A percentile compares a stretch with the other conserved stretches of the same genome.
Conservation (phyloP, 2,888 invertebrate genomes). For the Pinctada fucata region DNA sequence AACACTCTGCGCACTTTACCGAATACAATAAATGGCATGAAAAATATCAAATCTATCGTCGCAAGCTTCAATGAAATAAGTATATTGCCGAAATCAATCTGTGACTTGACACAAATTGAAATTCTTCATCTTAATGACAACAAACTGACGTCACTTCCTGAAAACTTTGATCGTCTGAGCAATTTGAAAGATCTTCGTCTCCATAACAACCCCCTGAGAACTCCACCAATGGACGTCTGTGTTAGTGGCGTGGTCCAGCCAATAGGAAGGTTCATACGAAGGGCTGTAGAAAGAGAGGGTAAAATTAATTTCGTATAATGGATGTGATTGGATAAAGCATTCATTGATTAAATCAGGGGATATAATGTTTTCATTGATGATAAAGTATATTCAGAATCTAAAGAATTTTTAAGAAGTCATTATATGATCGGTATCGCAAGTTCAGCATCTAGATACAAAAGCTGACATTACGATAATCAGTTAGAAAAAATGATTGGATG, state of each 20-base stretch:
- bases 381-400: too few species aligned
- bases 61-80: constrained; percentile 67
- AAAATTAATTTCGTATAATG: background rate
- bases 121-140: constrained; percentile 70
- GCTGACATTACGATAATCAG: too few species aligned
- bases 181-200: constrained; percentile 68
- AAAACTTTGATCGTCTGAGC: constrained; percentile 66
- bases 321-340: background rate
- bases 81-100: constrained; percentile 58
- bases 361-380: constrained; percentile 34
- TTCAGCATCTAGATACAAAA: too few species aligned
- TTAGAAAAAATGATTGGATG: too few species aligned
- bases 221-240: constrained; percentile 73
- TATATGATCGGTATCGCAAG: too few species aligned
- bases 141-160: constrained; percentile 64
- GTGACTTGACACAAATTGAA: constrained; percentile 60
- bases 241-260: constrained; percentile 73
- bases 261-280: constrained; percentile 71
- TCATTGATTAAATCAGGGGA: background rate
- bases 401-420: too few species aligned
- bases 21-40: constrained; percentile 62
- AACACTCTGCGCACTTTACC: constrained; percentile 68
- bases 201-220: constrained; percentile 71
- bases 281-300: constrained; percentile 71
- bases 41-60: constrained; percentile 62